Base-by-base conservation (phyloP, 2,797 vertebrate genomes). In the Sebastes minor region DNA sequence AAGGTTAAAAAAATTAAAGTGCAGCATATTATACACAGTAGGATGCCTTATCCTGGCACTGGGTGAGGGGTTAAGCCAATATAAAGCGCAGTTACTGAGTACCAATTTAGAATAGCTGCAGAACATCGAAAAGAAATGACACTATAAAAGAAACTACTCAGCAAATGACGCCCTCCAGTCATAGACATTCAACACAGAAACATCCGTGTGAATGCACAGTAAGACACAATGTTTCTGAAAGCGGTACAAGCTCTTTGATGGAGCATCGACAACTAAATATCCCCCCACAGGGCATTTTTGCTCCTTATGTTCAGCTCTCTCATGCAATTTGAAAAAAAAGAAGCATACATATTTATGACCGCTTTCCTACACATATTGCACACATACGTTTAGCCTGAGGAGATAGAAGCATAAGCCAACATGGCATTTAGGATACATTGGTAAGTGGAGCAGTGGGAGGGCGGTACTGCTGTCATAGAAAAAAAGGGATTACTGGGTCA, bases 321-420 rank as follows among this genome's bases (percentile, higher is more conserved):
- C 65, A 60, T 71, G 53, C 61, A 69, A 62, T 82, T 57, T 78
- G 38, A 23, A 49, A 63, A 71, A 49, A 71, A 55, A 35, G n/a
- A 59, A 49, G 20, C 63, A 80, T 90, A 32, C 81, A 91, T 91
- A 90, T 92, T 91, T 76, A 88, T 87, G 80, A 73, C 18, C 9
- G 23, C 38, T 56, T 63, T 68, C 65, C 67, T 66, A 53, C 81
- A 83, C 71, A 78, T 86, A 28, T 49, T 59, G 60, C 72, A 83
- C 72, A 82, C 85, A 92, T 85, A 89, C 28, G 64, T 88, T 74
- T 57, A 22, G 86, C 91, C 88, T 5, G 25, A 77, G 89, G 89
- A 78, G 72, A 52, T 16, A 4, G 55, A 63, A 61, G 42, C 63
- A 53, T 1, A 14, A 81, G 90, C 81, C 86, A 86, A 74, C 27